These are phyloP conservation scores for Argya squamiceps DNA, from an alignment of 2,797 vertebrate species.

Conservation along the genomic window DNA sequence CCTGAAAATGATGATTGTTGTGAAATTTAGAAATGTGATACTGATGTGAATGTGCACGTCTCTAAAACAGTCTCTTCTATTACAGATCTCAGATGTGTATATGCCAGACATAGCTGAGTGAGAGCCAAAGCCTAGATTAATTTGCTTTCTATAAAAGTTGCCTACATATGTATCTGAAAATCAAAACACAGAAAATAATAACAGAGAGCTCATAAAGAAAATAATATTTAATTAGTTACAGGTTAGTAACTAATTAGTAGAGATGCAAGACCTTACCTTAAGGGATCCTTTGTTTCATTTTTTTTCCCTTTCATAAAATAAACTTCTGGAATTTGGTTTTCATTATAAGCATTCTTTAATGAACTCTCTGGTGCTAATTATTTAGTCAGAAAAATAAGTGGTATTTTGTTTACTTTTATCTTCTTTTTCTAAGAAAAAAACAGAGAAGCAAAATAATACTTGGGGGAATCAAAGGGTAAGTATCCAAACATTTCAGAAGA, in stretches of 20 bases:
- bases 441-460: not conserved
- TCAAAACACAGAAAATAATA: conserved; percentile 3
- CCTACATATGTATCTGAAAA: not conserved
- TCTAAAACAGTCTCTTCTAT: not conserved
- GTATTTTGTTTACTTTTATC: not conserved
- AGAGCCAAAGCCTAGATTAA: conserved; percentile 27
- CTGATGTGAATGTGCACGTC: not conserved
- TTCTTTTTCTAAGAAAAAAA: not conserved
- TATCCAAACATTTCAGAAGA: not conserved
- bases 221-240: not conserved
- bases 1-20: not conserved
- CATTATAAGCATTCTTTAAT: not conserved
- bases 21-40: not conserved
- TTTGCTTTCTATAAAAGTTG: not conserved
- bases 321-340: not conserved
- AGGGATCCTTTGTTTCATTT: not conserved
- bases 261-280: not conserved
- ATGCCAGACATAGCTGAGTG: conserved; percentile 27
- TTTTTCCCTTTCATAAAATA: not conserved
- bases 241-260: not conserved
- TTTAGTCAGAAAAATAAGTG: not conserved
- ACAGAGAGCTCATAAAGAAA: not conserved
- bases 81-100: conserved; percentile 8
- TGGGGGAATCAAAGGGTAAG: not conserved
- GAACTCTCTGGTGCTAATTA: not conserved